phyloP scores from a whole-genome alignment of 2,113 vertebrate genomes.

The Pangasianodon hypophthalmus region DNA sequence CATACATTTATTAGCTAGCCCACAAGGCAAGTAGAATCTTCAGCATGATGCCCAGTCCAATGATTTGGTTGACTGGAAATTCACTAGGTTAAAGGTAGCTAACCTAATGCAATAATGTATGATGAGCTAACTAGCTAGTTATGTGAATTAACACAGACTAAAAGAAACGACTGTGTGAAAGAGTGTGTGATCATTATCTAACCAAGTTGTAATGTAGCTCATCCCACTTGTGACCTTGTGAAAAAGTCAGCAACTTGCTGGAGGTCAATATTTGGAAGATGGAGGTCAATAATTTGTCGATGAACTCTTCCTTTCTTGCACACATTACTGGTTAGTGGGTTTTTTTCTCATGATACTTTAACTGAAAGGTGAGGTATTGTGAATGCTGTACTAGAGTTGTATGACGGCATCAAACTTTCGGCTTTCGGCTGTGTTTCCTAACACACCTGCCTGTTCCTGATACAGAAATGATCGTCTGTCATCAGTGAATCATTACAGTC shows the following conservation, averaged over 20 bases:
- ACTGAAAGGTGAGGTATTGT: background rate
- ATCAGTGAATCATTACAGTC: background rate
- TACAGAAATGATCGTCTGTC: background rate
- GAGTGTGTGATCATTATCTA: background rate
- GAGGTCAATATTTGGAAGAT: background rate
- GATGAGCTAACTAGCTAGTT: background rate
- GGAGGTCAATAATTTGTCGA: background rate
- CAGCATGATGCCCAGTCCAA: background rate
- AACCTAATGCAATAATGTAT: background rate
- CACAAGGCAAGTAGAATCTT: background rate
- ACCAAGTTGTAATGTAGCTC: background rate
- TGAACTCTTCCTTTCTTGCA: background rate
- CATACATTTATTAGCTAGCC: background rate
- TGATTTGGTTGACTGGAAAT: background rate
- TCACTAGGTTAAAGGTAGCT: background rate
- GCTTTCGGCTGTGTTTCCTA: too few species aligned
- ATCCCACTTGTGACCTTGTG: background rate
- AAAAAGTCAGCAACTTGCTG: background rate
- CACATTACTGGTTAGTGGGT: background rate
- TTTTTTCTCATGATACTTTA: background rate
- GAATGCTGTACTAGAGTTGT: background rate
- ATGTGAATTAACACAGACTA: background rate
- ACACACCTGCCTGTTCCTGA: background rate
- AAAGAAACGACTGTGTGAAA: background rate
- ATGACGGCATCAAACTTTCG: background rate